Base-by-base conservation (phyloP, 2,797 vertebrate species). In the Typhlichthys subterraneus region DNA sequence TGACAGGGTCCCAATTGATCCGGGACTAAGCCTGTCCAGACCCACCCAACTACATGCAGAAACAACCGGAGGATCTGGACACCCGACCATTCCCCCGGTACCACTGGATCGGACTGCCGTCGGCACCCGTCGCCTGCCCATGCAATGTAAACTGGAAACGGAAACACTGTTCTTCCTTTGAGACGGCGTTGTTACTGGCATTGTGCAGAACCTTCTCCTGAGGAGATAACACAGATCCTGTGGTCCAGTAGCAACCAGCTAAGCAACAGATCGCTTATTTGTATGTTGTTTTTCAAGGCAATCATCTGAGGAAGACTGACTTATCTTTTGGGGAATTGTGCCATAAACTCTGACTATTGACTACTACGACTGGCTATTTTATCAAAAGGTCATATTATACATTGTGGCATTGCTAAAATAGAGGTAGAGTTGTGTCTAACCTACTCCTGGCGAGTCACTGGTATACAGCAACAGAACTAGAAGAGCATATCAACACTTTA, bases 91-190 rank as follows among this genome's bases (percentile, higher is more conserved):
- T 49, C 10, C 55, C 38, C 59, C 42, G 75, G 61, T 57, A 49
- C 65, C 70, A 42, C 23, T 69, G 58, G 70, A 67, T 61, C 57
- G 66, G 61, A 59, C 55, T 70, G 33, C 59, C 12, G 6, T 12
- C 12, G 19, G 45, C 46, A 3, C 46, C 52, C 14, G 45, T 8
- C 9, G 38, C 54, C 45, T 17, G 13, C 62, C 59, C 55, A 53
- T 84, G 67, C 65, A 85, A 92, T 88, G 90, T 93, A 47, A 89
- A 81, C 76, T 86, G 88, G 85, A 87, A 62, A 69, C 85, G 86
- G 79, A 73, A 54, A 53, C 70, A 70, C 73, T 77, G 76, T 69
- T 90, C 80, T 10, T 85, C 77, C 17, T 90, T 89, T 59, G 72
- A 87, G 61, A 81, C 56, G 10, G 76, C 75, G 66, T 81, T 91